A percentile compares a stretch with the other conserved stretches of the same genome.
phyloP scores from a whole-genome alignment of 2,888 invertebrate species.

The Drosophila lacicola region DNA sequence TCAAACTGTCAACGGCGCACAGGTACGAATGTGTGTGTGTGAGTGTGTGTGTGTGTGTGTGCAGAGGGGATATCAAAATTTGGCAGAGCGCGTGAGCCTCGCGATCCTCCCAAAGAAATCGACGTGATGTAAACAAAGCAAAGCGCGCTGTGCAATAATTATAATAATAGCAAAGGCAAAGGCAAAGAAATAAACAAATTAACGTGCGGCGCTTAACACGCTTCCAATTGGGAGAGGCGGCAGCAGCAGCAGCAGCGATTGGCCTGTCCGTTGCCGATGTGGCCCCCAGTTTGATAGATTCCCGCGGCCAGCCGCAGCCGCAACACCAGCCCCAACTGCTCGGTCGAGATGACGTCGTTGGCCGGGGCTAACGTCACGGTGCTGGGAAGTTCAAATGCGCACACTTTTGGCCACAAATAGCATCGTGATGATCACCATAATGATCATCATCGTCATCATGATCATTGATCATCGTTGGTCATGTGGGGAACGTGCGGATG shows the following conservation, averaged over 20 bases:
- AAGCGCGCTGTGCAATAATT: constrained; percentile 63
- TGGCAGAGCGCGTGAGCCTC: constrained; percentile 24
- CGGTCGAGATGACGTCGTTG: constrained; percentile 55
- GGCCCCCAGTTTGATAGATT: constrained; percentile 25
- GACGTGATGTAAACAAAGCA: constrained; percentile 8
- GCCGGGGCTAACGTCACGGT: constrained; percentile 49
- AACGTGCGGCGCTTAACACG: constrained; percentile 67
- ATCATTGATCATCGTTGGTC: constrained; percentile 33
- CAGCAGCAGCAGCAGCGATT: constrained; percentile 9
- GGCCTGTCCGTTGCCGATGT: neutral
- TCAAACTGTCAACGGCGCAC: constrained; percentile 32
- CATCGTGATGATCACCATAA: neutral
- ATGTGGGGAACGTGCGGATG: constrained; percentile 48
- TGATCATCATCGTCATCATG: constrained; percentile 15
- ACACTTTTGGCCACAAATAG: constrained; percentile 72
- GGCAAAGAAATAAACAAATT: constrained; percentile 64
- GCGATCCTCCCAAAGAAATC: constrained; percentile 15
- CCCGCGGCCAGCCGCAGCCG: constrained; percentile 22
- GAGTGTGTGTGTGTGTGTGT: neutral
- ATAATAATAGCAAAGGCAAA: constrained; percentile 59
- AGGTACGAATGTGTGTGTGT: neutral
- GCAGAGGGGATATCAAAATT: neutral
- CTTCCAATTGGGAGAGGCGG: constrained; percentile 71
- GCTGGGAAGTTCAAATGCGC: constrained; percentile 66
- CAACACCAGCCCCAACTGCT: constrained; percentile 1